These are phyloP conservation scores for Datnioides undecimradiatus DNA, from an alignment of 2,113 vertebrate species.

Conservation along the genomic window DNA sequence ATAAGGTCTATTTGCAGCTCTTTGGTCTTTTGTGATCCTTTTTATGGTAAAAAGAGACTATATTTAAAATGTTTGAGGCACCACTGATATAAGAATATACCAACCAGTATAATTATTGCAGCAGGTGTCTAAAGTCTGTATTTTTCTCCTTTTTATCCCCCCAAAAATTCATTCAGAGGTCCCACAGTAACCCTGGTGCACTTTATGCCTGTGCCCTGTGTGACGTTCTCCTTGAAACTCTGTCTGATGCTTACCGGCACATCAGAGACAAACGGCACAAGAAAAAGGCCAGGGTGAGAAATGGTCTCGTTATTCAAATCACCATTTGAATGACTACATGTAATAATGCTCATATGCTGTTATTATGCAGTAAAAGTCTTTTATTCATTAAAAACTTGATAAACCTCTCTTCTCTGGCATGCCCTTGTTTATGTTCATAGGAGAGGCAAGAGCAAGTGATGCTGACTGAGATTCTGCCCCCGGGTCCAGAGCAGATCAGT, in stretches of 20 bases:
- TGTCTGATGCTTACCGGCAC: conserved; percentile 90
- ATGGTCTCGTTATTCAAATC: neutral
- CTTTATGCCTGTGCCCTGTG: conserved; percentile 90
- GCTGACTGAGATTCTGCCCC: conserved; percentile 89
- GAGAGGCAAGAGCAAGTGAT: conserved; percentile 90
- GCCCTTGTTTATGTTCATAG: conserved; percentile 77
- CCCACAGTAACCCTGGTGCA: conserved; percentile 86
- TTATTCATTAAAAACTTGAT: neutral
- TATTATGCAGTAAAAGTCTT: neutral
- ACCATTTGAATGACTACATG: neutral
- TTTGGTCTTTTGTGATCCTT: too few relatives aligned
- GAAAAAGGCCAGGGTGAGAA: conserved; percentile 88
- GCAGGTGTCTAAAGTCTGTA: neutral
- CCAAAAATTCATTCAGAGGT: conserved; percentile 82
- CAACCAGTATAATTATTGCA: neutral
- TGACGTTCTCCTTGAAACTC: conserved; percentile 89
- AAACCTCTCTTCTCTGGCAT: neutral
- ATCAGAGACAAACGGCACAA: conserved; percentile 94
- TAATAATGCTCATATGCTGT: neutral
- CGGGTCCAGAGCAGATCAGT: conserved; percentile 85
- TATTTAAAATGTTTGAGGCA: neutral
- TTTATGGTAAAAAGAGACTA: too few relatives aligned
- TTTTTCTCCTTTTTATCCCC: conserved; percentile 11
- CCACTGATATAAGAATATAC: neutral
- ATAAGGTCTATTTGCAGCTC: too few relatives aligned